These are phyloP conservation scores for Oscheius sp. DNA, from an alignment of 2,888 invertebrate species.

Conservation along the genomic window DNA sequence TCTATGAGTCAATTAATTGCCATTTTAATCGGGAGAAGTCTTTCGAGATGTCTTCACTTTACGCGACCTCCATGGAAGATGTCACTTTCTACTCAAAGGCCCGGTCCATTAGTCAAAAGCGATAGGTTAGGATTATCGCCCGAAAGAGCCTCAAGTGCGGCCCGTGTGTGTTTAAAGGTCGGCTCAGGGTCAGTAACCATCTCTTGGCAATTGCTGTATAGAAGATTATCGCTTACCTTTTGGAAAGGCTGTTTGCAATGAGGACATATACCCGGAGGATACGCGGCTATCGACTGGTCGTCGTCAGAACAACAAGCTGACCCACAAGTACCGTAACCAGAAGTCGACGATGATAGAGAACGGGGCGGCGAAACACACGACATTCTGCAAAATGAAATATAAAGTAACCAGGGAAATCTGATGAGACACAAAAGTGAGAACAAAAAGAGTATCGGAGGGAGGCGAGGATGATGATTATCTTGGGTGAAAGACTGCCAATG, in stretches of 20 bases:
- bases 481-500: conserved; percentile 16
- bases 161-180: conserved; percentile 32
- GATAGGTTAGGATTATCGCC: conserved; percentile 31
- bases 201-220: neutral
- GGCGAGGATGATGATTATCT: conserved; percentile 8
- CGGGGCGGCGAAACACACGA: neutral
- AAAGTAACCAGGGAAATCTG: conserved; percentile 9
- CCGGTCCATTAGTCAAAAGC: conserved; percentile 25
- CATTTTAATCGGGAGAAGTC: no score
- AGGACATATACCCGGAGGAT: conserved; percentile 44
- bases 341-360: conserved; percentile 16
- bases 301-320: conserved; percentile 22
- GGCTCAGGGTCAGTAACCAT: conserved; percentile 22
- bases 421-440: neutral
- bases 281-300: neutral
- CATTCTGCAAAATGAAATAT: neutral
- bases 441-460: conserved; percentile 7
- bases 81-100: conserved; percentile 14
- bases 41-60: neutral
- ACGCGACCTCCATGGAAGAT: conserved; percentile 1
- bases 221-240: conserved; percentile 38
- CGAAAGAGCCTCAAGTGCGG: conserved; percentile 26
- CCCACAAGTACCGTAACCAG: conserved; percentile 31
- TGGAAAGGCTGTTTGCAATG: conserved; percentile 46
- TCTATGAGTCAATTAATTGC: no score